Percentiles rank a stretch among this genome's conserved stretches.
phyloP scores from a whole-genome alignment of 2,113 vertebrate species.

The Lepus timidus region DNA sequence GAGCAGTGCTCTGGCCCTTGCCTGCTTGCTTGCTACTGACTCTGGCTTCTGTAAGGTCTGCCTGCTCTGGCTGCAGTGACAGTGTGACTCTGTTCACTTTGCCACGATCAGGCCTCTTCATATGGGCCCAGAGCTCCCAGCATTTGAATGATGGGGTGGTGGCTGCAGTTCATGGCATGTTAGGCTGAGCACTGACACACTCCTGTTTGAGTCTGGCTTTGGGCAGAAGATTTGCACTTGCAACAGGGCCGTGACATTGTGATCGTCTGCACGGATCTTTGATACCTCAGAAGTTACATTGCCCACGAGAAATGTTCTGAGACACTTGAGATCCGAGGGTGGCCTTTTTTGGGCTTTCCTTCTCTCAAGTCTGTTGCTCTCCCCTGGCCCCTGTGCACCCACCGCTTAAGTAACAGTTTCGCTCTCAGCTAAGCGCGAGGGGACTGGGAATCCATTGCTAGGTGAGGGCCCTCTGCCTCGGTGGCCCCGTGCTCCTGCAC shows the following conservation, averaged over 20 bases:
- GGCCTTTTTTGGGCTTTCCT: background rate
- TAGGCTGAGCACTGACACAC: background rate
- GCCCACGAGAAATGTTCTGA: background rate
- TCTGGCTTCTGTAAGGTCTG: background rate
- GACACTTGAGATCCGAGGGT: background rate
- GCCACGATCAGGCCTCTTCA: background rate
- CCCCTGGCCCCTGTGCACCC: background rate
- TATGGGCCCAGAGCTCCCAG: background rate
- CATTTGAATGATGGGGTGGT: background rate
- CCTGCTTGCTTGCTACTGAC: background rate
- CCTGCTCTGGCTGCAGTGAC: background rate
- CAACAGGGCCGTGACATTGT: background rate
- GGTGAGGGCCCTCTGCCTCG: background rate
- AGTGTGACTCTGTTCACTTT: background rate
- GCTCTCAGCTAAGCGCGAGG: background rate
- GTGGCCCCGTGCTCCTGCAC: background rate
- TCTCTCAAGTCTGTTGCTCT: background rate
- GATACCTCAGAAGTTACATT: background rate
- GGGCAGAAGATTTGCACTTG: background rate
- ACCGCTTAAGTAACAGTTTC: background rate
- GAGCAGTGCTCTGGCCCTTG: background rate
- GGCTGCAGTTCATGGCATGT: background rate
- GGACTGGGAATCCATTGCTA: background rate
- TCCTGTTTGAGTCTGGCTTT: background rate
- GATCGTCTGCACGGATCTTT: background rate